Percentiles rank a stretch among this genome's conserved stretches.
Conservation (phyloP, 2,888 invertebrate species). For the Chymomyza caudatula region DNA sequence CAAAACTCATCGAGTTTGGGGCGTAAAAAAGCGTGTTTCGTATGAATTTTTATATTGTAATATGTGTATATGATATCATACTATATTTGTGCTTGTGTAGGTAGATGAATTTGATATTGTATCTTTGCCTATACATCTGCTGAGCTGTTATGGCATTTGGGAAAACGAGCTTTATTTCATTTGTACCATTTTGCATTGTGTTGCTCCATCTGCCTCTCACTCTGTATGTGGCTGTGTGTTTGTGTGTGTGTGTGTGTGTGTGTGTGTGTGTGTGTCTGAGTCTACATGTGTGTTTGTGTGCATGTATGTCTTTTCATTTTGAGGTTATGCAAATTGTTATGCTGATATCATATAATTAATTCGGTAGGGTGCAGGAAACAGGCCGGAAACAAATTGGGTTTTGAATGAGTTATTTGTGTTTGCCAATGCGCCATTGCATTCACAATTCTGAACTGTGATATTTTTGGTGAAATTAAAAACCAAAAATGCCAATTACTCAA, state of each 20-base stretch:
- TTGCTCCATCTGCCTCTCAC: background rate
- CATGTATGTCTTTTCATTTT: slow-evolving; percentile 63
- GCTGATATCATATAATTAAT: slow-evolving; percentile 71
- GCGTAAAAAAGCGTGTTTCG: slow-evolving; percentile 42
- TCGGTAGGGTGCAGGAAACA: slow-evolving; percentile 59
- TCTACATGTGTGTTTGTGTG: slow-evolving; percentile 6
- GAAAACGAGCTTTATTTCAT: slow-evolving; percentile 64
- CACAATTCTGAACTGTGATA: background rate
- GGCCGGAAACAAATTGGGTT: slow-evolving; percentile 70
- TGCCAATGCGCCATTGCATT: slow-evolving; percentile 7
- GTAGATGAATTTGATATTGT: slow-evolving; percentile 42
- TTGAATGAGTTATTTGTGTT: slow-evolving; percentile 71
- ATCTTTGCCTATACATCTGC: slow-evolving; percentile 64
- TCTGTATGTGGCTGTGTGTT: slow-evolving; percentile 13
- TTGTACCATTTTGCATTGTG: slow-evolving; percentile 30
- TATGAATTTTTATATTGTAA: slow-evolving; percentile 16
- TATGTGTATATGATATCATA: slow-evolving; percentile 16
- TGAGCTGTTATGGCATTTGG: slow-evolving; percentile 70
- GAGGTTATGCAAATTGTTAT: slow-evolving; percentile 72
- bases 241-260: slow-evolving; percentile 6
- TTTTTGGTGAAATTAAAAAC: background rate
- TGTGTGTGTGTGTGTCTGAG: slow-evolving; percentile 13
- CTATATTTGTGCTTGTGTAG: slow-evolving; percentile 28
- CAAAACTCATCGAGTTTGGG: slow-evolving; percentile 42
- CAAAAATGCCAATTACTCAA: background rate